phyloP scores from a whole-genome alignment of 2,113 vertebrate species.

The Macrotis lagotis region DNA sequence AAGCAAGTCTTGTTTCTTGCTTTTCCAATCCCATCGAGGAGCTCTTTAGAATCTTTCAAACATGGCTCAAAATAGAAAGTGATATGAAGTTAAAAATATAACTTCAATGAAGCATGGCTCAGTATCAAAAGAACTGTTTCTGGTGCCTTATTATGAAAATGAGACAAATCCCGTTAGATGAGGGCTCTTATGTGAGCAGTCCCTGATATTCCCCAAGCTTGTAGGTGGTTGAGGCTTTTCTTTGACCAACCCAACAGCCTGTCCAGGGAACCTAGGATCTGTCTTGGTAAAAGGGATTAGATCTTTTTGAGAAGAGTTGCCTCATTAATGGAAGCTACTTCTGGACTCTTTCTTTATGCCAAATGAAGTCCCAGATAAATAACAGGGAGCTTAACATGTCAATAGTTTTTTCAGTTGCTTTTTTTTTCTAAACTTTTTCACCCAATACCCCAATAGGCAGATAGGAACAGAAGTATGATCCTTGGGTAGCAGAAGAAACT shows the following conservation, averaged over 20 bases:
- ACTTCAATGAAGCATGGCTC: background rate
- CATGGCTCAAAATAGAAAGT: background rate
- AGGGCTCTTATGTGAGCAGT: conserved; percentile 42
- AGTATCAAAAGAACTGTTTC: conserved; percentile 3
- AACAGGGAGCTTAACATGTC: background rate
- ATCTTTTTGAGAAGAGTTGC: background rate
- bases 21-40: background rate
- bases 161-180: conserved; percentile 6
- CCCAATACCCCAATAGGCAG: background rate
- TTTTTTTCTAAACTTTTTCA: background rate
- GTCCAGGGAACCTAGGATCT: conserved; percentile 26
- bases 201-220: conserved; percentile 25
- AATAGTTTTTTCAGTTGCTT: background rate
- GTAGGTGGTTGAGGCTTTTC: conserved; percentile 21
- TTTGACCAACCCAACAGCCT: conserved; percentile 14
- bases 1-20: conserved; percentile 8
- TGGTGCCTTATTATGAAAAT: conserved; percentile 18
- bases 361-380: background rate
- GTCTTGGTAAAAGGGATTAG: conserved; percentile 28
- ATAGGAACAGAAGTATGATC: too few relatives aligned
- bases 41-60: conserved; percentile 8
- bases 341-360: background rate
- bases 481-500: too few relatives aligned
- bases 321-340: conserved; percentile 46
- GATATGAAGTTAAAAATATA: background rate